Evolutionary conservation across 1,140 invertebrate species (phyloP).

Genomic region (Homalodisca vitripennis): DNA sequence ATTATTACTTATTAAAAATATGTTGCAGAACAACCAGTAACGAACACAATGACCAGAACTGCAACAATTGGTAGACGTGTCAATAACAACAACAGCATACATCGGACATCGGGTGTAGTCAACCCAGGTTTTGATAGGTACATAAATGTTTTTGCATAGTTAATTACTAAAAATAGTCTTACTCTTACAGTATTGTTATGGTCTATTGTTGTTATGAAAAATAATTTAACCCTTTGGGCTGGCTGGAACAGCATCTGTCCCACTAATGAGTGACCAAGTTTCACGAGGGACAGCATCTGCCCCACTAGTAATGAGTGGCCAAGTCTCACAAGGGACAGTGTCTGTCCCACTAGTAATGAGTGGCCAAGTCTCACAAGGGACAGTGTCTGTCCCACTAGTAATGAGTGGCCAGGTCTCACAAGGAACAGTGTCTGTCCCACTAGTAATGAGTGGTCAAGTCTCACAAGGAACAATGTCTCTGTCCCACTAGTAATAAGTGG

Average conservation of each 20-base stretch:
- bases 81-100: constrained; percentile 50
- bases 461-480: too few relatives aligned
- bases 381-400: too few relatives aligned
- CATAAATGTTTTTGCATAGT: constrained; percentile 28
- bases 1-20: neutral
- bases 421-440: too few relatives aligned
- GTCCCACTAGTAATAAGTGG: too few relatives aligned
- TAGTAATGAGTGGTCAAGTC: too few relatives aligned
- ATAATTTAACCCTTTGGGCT: neutral
- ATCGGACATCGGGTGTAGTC: constrained; percentile 43
- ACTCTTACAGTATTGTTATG: neutral
- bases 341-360: too few relatives aligned
- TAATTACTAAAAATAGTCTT: neutral
- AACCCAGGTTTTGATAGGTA: constrained; percentile 60
- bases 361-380: too few relatives aligned
- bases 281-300: too few relatives aligned
- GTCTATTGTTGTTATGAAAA: neutral
- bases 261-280: neutral
- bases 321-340: too few relatives aligned
- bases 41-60: constrained; percentile 56
- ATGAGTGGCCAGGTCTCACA: too few relatives aligned
- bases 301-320: too few relatives aligned
- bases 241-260: neutral
- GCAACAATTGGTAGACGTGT: constrained; percentile 63
- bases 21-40: constrained; percentile 1